Conservation (phyloP, 2,888 invertebrate genomes). For the Lordiphosa andalusiaca region DNA sequence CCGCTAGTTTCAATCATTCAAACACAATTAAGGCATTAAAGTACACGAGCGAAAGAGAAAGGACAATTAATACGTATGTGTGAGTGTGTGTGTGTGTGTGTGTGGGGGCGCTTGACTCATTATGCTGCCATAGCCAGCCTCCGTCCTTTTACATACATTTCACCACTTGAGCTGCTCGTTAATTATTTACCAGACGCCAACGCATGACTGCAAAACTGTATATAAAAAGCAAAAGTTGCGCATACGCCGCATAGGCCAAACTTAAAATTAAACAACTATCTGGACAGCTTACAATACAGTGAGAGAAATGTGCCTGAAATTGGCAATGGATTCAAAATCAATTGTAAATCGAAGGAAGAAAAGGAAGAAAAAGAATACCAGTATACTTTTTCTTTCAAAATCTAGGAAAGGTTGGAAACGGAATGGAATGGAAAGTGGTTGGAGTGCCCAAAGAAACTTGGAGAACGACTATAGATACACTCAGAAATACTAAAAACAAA, state of each 20-base stretch:
- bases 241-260: slow-evolving; percentile 53
- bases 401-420: no score
- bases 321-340: no score
- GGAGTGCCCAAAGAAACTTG: no score
- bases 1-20: slow-evolving; percentile 58
- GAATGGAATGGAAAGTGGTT: no score
- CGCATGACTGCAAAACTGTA: slow-evolving; percentile 41
- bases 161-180: slow-evolving; percentile 57
- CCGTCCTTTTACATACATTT: slow-evolving; percentile 13
- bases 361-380: no score
- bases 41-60: slow-evolving; percentile 31
- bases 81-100: slow-evolving; percentile 19
- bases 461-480: no score
- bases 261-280: slow-evolving; percentile 39
- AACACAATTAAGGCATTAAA: slow-evolving; percentile 62
- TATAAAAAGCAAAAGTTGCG: slow-evolving; percentile 54
- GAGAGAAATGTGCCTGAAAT: no score
- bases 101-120: slow-evolving; percentile 45
- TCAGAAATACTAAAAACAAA: no score
- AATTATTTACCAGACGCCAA: slow-evolving; percentile 65
- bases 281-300: slow-evolving; percentile 6
- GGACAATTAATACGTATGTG: slow-evolving; percentile 28
- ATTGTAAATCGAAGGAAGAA: no score
- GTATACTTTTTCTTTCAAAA: no score
- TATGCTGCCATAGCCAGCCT: slow-evolving; percentile 47